Percentiles rank a stretch among this genome's conserved stretches.
These are phyloP conservation scores for Drosophila pseudotalamancana DNA, from an alignment of 2,888 invertebrate genomes.

Conservation along the genomic window DNA sequence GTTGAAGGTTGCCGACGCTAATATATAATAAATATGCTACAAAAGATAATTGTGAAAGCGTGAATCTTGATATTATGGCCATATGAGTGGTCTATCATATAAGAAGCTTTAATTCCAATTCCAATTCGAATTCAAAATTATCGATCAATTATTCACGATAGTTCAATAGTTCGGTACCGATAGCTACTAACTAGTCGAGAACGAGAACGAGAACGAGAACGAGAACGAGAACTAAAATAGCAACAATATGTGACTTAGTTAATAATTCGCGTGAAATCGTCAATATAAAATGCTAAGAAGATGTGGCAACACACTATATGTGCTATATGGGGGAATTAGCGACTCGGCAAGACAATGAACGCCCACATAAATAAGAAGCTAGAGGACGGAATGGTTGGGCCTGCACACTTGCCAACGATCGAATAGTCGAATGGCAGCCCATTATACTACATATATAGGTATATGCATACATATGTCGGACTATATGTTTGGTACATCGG, in stretches of 20 bases:
- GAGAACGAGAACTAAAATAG: too few species aligned
- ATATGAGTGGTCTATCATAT: too few species aligned
- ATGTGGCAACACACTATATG: slow-evolving; percentile 17
- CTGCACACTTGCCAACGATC: slow-evolving; percentile 46
- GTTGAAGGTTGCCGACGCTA: too few species aligned
- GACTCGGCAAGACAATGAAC: slow-evolving; percentile 35
- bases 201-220: too few species aligned
- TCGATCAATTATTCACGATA: too few species aligned
- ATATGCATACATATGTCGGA: slow-evolving; percentile 5
- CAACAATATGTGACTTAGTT: background rate
- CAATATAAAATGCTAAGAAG: background rate
- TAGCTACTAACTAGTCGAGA: background rate
- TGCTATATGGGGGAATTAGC: slow-evolving; percentile 32
- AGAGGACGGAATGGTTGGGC: background rate
- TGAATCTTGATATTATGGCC: too few species aligned
- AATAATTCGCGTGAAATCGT: too few species aligned
- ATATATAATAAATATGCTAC: too few species aligned
- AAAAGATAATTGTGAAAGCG: background rate
- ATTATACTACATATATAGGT: background rate
- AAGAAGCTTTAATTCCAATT: too few species aligned
- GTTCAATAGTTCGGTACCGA: too few species aligned
- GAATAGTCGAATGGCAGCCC: slow-evolving; percentile 42
- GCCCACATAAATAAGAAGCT: slow-evolving; percentile 22
- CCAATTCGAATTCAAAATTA: too few species aligned
- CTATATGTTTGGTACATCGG: slow-evolving; percentile 21